Conservation (phyloP, 2,113 vertebrate species). For the Rousettus leschenaultii region DNA sequence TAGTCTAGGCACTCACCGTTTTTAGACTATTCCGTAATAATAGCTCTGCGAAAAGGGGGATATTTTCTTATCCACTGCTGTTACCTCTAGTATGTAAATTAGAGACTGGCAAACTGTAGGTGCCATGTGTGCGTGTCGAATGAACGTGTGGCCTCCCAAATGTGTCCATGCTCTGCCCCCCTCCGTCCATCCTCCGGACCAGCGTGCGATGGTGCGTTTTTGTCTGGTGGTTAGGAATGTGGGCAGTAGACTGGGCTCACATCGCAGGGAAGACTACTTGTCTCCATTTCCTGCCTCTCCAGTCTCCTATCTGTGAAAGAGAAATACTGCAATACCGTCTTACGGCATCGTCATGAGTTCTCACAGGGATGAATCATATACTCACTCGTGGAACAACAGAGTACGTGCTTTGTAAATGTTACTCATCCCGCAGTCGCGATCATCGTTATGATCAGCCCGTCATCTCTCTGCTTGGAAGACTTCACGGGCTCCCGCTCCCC, state of each 20-base stretch:
- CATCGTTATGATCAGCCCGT: fast-evolving
- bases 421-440: background rate
- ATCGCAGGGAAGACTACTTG: background rate
- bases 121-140: background rate
- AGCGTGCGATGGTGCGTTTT: background rate
- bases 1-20: background rate
- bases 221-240: too few relatives aligned
- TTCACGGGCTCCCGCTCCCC: background rate
- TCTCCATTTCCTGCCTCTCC: background rate
- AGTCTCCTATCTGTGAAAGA: background rate
- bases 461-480: background rate
- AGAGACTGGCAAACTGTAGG: background rate
- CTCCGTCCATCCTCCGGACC: background rate
- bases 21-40: background rate
- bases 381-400: background rate
- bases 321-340: too few relatives aligned
- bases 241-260: background rate
- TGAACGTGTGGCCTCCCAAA: background rate
- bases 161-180: background rate
- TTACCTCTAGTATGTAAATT: background rate
- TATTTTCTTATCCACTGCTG: background rate
- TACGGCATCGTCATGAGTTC: background rate
- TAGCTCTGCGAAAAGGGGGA: background rate
- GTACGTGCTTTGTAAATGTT: background rate
- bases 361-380: background rate